Percentiles rank a stretch among this genome's conserved stretches.
Conservation (phyloP, 2,797 vertebrate genomes). For the Molossus molossus region DNA sequence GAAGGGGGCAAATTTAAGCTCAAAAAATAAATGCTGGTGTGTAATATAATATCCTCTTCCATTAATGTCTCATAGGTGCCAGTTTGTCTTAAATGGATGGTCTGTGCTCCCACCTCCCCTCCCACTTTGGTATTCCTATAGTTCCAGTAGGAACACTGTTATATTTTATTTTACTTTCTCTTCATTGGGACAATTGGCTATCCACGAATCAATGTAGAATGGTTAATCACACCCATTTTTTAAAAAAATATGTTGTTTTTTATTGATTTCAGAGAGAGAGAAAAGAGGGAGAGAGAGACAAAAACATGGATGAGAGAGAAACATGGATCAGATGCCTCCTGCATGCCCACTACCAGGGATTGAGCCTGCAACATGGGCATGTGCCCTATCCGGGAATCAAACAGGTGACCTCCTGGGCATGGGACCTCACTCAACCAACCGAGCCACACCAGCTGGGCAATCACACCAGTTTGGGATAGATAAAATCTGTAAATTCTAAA, state of each 20-base stretch:
- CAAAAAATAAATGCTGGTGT: neutral
- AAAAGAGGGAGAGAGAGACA: too few species aligned
- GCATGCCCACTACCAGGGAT: too few species aligned
- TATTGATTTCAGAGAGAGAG: too few species aligned
- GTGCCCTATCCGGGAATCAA: too few species aligned
- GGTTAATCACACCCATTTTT: neutral
- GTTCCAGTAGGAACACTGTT: neutral
- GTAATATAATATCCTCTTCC: neutral
- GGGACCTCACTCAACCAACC: too few species aligned
- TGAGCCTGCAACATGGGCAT: too few species aligned
- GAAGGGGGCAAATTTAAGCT: neutral
- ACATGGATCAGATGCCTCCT: too few species aligned
- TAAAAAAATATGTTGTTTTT: too few species aligned
- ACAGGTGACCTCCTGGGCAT: too few species aligned
- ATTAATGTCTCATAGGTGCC: neutral
- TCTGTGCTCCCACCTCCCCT: neutral
- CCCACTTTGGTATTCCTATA: neutral
- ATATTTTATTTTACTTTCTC: neutral
- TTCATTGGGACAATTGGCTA: neutral
- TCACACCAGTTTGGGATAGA: neutral
- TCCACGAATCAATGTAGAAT: neutral
- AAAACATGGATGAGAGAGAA: too few species aligned
- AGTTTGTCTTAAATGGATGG: neutral
- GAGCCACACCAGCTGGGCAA: neutral
- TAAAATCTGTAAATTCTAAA: conserved; percentile 32